Evolutionary conservation across 2,888 invertebrate genomes (phyloP).

Genomic region (Lucinisca nassula): DNA sequence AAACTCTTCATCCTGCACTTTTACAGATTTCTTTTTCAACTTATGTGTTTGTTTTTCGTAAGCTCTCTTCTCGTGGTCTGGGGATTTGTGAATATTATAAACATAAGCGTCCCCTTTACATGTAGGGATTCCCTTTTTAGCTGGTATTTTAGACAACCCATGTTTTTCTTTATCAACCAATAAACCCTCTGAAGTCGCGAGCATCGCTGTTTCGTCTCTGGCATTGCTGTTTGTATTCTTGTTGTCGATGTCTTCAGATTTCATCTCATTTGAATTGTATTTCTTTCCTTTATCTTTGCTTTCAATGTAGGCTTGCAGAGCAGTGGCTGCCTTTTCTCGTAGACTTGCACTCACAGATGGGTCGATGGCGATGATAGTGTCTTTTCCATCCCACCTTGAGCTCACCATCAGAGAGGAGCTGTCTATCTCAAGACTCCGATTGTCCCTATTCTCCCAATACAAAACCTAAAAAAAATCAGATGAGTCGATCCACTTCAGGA

Average conservation of each 20-base stretch:
- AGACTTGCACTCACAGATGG: background rate
- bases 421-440: background rate
- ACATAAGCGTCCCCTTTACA: background rate
- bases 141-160: background rate
- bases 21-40: background rate
- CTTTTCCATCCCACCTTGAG: background rate
- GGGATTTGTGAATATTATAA: background rate
- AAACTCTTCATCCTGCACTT: background rate
- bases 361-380: background rate
- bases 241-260: no score
- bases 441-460: background rate
- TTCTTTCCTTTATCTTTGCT: background rate
- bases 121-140: background rate
- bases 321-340: background rate
- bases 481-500: no score
- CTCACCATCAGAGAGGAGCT: background rate
- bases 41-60: background rate
- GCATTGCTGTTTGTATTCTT: no score
- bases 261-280: no score
- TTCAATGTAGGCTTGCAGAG: background rate
- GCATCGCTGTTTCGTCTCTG: no score
- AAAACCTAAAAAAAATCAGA: background rate
- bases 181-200: no score
- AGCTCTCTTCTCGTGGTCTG: background rate
- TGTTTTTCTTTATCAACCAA: no score